Conservation (phyloP, 2,113 vertebrate species). For the Chauna torquata region DNA sequence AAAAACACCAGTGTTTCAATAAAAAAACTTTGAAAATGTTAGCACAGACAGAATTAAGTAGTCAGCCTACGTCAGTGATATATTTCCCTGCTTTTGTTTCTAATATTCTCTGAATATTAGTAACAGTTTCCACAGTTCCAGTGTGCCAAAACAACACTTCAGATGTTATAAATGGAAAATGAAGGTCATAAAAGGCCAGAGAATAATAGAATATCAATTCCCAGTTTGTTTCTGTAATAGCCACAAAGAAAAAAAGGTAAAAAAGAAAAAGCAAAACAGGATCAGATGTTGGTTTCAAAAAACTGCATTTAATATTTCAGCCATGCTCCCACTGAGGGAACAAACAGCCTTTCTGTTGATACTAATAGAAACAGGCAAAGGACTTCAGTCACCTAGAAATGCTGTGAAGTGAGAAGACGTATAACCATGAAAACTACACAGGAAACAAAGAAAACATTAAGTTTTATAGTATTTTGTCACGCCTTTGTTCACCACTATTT, state of each 20-base stretch:
- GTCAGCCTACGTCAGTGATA: background rate
- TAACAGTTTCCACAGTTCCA: constrained; percentile 34
- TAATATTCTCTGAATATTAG: constrained; percentile 16
- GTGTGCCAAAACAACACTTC: background rate
- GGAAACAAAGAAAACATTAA: background rate
- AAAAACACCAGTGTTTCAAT: background rate
- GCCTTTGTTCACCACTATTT: background rate
- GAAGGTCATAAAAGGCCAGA: background rate
- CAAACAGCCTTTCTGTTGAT: background rate
- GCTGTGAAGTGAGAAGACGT: background rate
- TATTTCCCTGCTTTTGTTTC: constrained; percentile 17
- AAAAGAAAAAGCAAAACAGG: background rate
- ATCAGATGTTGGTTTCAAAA: background rate
- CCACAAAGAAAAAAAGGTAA: background rate
- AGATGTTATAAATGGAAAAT: constrained; percentile 26
- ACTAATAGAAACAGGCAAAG: background rate
- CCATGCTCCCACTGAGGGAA: background rate
- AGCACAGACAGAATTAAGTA: constrained; percentile 4
- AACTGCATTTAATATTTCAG: background rate
- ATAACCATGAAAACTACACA: background rate
- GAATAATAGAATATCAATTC: constrained; percentile 26
- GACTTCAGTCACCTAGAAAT: background rate
- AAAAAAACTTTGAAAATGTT: background rate
- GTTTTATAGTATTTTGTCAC: background rate
- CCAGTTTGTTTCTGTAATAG: background rate